phyloP scores from a whole-genome alignment of 2,797 vertebrate genomes.

The Sebastolobus alascanus region DNA sequence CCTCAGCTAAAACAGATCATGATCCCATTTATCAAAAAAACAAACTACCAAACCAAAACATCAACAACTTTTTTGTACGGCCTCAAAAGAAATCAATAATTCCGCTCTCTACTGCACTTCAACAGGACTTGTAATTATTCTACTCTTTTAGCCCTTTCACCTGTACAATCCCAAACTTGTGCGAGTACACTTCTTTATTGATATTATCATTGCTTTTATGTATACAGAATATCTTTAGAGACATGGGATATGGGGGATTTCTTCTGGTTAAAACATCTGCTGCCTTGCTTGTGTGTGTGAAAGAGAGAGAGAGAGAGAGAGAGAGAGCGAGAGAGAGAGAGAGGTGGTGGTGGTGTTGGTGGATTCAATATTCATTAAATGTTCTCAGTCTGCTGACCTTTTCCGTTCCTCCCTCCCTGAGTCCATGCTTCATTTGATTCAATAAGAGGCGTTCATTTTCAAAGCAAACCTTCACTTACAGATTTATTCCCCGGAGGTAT shows the following conservation, averaged over 20 bases:
- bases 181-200: neutral
- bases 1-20: neutral
- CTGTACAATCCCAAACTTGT: neutral
- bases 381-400: constrained; percentile 78
- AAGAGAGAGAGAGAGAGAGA: neutral
- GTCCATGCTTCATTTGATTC: constrained; percentile 79
- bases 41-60: neutral
- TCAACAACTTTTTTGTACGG: neutral
- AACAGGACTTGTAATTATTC: neutral
- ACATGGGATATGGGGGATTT: neutral
- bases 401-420: constrained; percentile 58
- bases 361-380: constrained; percentile 79
- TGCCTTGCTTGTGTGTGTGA: neutral
- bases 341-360: constrained; percentile 10
- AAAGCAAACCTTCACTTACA: constrained; percentile 71
- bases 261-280: constrained; percentile 26
- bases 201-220: neutral
- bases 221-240: neutral
- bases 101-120: neutral
- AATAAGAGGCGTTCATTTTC: constrained; percentile 79
- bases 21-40: neutral
- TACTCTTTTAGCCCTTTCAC: neutral
- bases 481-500: constrained; percentile 63
- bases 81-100: neutral
- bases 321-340: neutral